Base-by-base conservation (phyloP, 2,888 invertebrate genomes). In the Zele albiditarsus region DNA sequence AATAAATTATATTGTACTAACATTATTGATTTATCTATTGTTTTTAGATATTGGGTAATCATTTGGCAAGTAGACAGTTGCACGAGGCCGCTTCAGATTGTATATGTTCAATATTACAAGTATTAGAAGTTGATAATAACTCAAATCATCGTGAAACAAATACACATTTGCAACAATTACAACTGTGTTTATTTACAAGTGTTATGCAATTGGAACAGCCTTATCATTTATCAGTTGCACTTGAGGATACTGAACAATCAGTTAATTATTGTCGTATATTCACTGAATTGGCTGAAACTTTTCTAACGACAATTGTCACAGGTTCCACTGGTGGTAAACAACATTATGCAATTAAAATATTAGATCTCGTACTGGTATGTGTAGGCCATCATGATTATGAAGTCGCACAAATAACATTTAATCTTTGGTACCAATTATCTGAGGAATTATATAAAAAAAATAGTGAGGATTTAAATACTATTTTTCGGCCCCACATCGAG, bases 341-440 rank as follows among this genome's bases (percentile, higher is more conserved):
- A 10, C 95, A 96, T 89, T 96, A 94, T 90, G 94, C 95, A 0
- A 91, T 97, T 78, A 94, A 95, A 87, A 94, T 96, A 3, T 91
- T 99, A 77, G 98, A 99, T 87, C 91, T 98, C 81, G 94, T 98
- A 12, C 91, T 99, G 65, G 94, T 95, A 49, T 98, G 98, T 90
- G 96, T 97, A 12, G 97, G 97, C 0, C 98, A 99, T 91, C 98
- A 98, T 90, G 98, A 99, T 89, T 99, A 98, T 90, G 98, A 98
- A 92, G 92, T 94, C 16, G 93, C 93, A 14, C 93, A 93, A 84
- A 96, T 98, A 81, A 98, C 99, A 1, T 99, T 99, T 88, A 96
- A 97, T 89, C 92, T 98, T 76, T 99, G 99, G 99, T 98, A 97
- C 90, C 93, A 96, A 31, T 90, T 99, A 46, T 98, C 98, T 4